A percentile compares a stretch with the other conserved stretches of the same genome.
phyloP scores from a whole-genome alignment of 2,113 vertebrate species.

The Eonycteris spelaea region DNA sequence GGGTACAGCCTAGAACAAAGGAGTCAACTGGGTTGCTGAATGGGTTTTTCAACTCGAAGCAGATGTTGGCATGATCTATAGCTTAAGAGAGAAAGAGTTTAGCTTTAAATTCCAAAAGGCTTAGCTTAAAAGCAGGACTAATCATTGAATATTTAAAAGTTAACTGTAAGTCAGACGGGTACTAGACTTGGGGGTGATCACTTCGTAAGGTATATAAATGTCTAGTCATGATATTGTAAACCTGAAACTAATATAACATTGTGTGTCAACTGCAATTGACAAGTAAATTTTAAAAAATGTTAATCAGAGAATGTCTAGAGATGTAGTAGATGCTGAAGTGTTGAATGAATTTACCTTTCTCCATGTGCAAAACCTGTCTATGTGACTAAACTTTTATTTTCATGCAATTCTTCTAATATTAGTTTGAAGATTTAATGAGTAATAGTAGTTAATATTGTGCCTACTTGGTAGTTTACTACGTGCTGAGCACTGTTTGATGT shows the following conservation, averaged over 20 bases:
- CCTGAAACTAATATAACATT: no score
- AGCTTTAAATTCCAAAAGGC: slow-evolving; percentile 54
- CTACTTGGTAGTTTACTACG: background rate
- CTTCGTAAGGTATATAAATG: no score
- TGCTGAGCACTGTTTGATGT: background rate
- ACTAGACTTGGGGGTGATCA: background rate
- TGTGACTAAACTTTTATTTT: background rate
- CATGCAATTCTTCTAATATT: background rate
- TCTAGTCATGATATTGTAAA: no score
- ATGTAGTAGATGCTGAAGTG: background rate
- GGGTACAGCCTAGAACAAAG: background rate
- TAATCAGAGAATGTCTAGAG: background rate
- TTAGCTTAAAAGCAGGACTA: slow-evolving; percentile 18
- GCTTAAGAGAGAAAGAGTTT: slow-evolving; percentile 21
- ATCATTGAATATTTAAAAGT: slow-evolving; percentile 1
- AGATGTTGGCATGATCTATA: background rate
- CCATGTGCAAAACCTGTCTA: background rate
- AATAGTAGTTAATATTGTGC: background rate
- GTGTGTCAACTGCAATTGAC: background rate
- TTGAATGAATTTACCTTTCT: slow-evolving; percentile 16
- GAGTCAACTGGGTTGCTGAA: background rate
- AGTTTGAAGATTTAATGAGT: background rate
- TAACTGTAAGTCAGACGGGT: background rate
- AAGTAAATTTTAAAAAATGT: background rate
- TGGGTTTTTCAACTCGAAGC: background rate